Base-by-base conservation (phyloP, 2,113 vertebrate species). In the Climacteris rufus region DNA sequence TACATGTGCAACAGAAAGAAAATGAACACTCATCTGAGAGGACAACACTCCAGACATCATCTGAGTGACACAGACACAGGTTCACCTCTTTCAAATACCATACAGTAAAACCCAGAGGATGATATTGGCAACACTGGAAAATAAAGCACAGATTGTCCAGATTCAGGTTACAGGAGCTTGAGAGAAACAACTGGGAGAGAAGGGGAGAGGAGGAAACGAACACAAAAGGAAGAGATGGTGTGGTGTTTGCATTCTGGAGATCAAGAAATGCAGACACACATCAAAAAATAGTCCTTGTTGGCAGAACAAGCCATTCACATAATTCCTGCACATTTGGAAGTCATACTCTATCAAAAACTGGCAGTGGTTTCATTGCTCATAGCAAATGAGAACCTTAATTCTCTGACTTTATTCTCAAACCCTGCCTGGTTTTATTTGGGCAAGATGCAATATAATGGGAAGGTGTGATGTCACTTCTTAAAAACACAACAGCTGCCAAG, bases 1-100 rank as follows among this genome's bases (percentile, higher is more conserved):
- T 91, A 96, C 96, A 97, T 97, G 97, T 97, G 97, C 96, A 97
- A 98, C 96, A 96, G 95, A 96, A 95, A 68, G 71, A 63, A 61
- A 79, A 90, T 31, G 39, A 31, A 93, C 80, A 96, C 90, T 77
- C 56, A 84, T 61, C 42, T 45, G 90, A 91, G 54, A 85, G 84
- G 96, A 96, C 88, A 92, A 93, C 76, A 94, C 92, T 88, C 83
- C 71, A 83, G 77, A 83, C 66, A 63, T 80, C 75, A 64, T 23
- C 49, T 66, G 77, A 87, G n/a, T 33, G 74, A 71, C 80, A 39
- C 14, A 50, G 84, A 61, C 15, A 91, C 19, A 77, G 64, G 47
- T 76, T 94, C 96, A 87, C 85, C 72, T 81, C 91, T 83, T 53
- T 21, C 50, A 92, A 83, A 92, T 30, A 66, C 71, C 88, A 45